These are phyloP conservation scores for Theristicus caerulescens DNA, from an alignment of 2,113 vertebrate species.

Conservation along the genomic window DNA sequence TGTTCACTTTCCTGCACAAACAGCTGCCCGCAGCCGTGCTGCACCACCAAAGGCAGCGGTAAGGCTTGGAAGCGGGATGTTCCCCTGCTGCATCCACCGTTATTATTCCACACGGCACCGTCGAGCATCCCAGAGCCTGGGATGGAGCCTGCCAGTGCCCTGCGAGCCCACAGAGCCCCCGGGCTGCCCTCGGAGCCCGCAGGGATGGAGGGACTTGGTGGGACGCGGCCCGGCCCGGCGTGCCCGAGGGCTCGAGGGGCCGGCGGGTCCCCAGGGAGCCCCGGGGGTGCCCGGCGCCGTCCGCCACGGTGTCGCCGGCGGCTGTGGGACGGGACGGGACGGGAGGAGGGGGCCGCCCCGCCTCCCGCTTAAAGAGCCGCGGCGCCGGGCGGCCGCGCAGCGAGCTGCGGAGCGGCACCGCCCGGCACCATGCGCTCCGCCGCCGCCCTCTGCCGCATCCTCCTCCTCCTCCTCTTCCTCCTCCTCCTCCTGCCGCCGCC, in stretches of 20 bases:
- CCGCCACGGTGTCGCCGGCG: constrained; percentile 4
- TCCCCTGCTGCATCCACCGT: background rate
- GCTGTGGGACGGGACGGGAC: background rate
- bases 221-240: background rate
- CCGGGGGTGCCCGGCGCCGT: background rate
- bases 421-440: constrained; percentile 88
- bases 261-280: background rate
- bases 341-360: constrained; percentile 58
- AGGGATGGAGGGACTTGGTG: accelerated
- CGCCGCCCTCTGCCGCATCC: constrained; percentile 79
- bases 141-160: accelerated
- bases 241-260: background rate
- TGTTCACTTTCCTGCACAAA: background rate
- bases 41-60: background rate
- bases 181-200: background rate
- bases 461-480: constrained; percentile 75
- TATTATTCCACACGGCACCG: accelerated
- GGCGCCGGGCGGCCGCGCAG: constrained; percentile 24
- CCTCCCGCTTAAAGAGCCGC: constrained; percentile 70
- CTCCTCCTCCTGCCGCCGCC: constrained; percentile 68
- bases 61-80: background rate
- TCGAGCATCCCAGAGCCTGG: background rate
- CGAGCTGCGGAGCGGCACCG: constrained; percentile 72
- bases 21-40: background rate
- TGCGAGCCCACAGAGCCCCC: background rate